Conservation (phyloP, 2,113 vertebrate species). For the Manacus vitellinus region DNA sequence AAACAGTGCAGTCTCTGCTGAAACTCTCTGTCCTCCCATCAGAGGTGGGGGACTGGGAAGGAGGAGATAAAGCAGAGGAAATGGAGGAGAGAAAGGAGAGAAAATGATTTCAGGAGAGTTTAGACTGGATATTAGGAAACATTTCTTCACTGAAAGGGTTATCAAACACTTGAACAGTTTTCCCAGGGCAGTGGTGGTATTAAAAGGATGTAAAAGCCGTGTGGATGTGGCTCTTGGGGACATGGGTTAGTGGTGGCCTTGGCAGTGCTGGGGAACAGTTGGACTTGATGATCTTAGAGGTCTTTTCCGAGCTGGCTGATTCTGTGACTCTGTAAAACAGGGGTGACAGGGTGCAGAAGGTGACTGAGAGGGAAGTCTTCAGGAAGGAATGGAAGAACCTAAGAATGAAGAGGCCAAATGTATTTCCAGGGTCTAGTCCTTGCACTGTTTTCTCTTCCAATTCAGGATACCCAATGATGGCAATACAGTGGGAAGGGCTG, state of each 20-base stretch:
- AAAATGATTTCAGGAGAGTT: neutral
- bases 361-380: neutral
- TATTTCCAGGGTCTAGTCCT: neutral
- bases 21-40: neutral
- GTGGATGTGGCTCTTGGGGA: neutral
- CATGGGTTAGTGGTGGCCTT: neutral
- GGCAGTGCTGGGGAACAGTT: neutral
- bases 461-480: neutral
- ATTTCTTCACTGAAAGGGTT: neutral
- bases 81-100: neutral
- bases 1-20: neutral
- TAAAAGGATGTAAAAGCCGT: fast-evolving
- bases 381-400: neutral
- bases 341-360: neutral
- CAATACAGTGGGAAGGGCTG: neutral
- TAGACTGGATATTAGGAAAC: neutral
- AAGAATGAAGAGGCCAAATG: neutral
- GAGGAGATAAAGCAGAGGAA: neutral
- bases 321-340: neutral
- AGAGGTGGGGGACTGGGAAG: neutral
- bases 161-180: neutral
- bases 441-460: neutral
- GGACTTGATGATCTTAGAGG: neutral
- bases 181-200: neutral
- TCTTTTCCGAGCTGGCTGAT: neutral